Evolutionary conservation across 2,888 invertebrate genomes (phyloP).

Genomic region (Oeneis ivallda): DNA sequence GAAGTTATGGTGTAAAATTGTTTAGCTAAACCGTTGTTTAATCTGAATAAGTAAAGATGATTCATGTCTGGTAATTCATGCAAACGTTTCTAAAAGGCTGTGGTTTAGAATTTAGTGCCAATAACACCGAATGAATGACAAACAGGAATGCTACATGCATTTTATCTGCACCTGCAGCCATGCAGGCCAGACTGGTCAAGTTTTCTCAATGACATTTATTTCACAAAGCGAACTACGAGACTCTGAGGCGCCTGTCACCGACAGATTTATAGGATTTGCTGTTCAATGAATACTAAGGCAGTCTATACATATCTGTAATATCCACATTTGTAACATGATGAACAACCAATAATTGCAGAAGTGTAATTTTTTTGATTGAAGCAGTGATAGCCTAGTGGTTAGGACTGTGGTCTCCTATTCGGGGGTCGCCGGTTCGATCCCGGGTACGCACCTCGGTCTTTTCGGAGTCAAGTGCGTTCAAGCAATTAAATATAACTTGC

Average conservation of each 20-base stretch:
- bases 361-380: no score
- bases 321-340: background rate
- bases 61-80: no score
- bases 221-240: constrained; percentile 50
- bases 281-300: constrained; percentile 39
- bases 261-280: constrained; percentile 53
- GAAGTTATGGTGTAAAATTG: no score
- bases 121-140: background rate
- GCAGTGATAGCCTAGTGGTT: no score
- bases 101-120: background rate
- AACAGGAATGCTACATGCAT: background rate
- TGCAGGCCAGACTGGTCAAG: background rate
- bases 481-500: no score
- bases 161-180: constrained; percentile 4
- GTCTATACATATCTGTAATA: constrained; percentile 8
- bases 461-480: no score
- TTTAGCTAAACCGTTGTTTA: no score
- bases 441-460: no score
- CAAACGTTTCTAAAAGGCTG: background rate
- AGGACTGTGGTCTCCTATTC: no score
- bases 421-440: no score
- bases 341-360: background rate
- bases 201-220: constrained; percentile 35
- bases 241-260: constrained; percentile 59
- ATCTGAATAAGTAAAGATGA: no score